Conservation (phyloP, 2,888 invertebrate species). For the Cynaeus angustus region DNA sequence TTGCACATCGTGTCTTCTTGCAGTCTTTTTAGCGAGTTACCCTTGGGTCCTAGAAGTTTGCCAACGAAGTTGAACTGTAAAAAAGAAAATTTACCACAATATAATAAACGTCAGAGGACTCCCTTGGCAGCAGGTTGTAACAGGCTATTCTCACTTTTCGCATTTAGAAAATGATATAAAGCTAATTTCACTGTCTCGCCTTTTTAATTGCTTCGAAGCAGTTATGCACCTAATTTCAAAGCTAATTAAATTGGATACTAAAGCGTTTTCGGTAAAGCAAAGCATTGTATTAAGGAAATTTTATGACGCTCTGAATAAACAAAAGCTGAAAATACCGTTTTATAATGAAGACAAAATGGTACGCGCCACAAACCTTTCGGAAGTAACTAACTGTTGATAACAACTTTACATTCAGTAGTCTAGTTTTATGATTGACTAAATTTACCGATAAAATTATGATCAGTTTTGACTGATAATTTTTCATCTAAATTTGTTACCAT, state of each 20-base stretch:
- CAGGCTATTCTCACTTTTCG: constrained; percentile 2
- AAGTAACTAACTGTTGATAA: no score
- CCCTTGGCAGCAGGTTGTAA: constrained; percentile 1
- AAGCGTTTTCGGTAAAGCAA: background rate
- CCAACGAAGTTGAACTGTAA: constrained; percentile 96
- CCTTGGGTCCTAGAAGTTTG: constrained; percentile 94
- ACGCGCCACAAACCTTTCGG: no score
- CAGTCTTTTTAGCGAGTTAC: constrained; percentile 91
- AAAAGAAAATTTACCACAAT: constrained; percentile 20
- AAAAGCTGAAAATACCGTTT: background rate
- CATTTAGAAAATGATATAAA: constrained; percentile 8
- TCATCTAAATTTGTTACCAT: no score
- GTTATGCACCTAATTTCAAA: constrained; percentile 28
- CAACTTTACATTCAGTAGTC: no score
- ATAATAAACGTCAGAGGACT: background rate
- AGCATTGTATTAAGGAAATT: background rate
- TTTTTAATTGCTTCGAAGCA: constrained; percentile 22
- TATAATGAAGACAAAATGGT: no score
- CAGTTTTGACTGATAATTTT: no score
- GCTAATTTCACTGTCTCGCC: constrained; percentile 24
- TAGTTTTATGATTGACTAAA: no score
- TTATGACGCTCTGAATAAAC: constrained; percentile 7
- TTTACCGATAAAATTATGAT: no score
- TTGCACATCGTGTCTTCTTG: constrained; percentile 97
- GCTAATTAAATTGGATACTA: constrained; percentile 18